Conservation (phyloP, 1,140 invertebrate species). For the Andrena cerasifolii region DNA sequence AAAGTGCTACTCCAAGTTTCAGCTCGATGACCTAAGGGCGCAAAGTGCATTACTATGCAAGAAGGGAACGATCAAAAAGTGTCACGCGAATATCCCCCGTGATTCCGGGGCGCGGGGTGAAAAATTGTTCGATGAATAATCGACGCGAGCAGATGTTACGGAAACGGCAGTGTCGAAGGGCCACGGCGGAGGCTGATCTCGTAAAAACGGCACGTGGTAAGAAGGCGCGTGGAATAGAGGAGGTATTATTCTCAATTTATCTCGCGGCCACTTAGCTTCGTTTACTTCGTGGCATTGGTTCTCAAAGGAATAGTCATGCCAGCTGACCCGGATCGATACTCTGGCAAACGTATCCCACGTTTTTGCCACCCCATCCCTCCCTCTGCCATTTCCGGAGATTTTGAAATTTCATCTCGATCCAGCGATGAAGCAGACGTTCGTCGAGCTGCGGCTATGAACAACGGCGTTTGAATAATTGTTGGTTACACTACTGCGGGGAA, state of each 20-base stretch:
- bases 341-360: constrained; percentile 27
- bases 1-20: not conserved
- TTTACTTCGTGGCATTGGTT: constrained; percentile 54
- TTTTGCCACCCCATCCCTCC: constrained; percentile 4
- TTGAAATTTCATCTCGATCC: constrained; percentile 2
- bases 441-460: not conserved
- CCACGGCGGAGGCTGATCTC: constrained; percentile 24
- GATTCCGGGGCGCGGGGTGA: not conserved
- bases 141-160: constrained; percentile 51
- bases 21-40: not conserved
- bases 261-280: constrained; percentile 61
- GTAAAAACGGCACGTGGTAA: constrained; percentile 58
- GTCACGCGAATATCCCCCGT: not conserved
- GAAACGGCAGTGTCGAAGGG: not conserved
- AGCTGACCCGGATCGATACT: constrained; percentile 53
- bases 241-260: constrained; percentile 70
- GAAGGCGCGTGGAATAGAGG: constrained; percentile 15
- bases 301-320: constrained; percentile 62
- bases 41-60: constrained; percentile 5
- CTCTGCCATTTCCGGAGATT: constrained; percentile 2
- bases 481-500: no score
- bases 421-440: constrained; percentile 17
- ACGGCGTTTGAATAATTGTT: no score
- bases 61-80: not conserved
- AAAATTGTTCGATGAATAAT: constrained; percentile 59